phyloP scores from a whole-genome alignment of 2,888 invertebrate species.

The Allolobophora icterica region DNA sequence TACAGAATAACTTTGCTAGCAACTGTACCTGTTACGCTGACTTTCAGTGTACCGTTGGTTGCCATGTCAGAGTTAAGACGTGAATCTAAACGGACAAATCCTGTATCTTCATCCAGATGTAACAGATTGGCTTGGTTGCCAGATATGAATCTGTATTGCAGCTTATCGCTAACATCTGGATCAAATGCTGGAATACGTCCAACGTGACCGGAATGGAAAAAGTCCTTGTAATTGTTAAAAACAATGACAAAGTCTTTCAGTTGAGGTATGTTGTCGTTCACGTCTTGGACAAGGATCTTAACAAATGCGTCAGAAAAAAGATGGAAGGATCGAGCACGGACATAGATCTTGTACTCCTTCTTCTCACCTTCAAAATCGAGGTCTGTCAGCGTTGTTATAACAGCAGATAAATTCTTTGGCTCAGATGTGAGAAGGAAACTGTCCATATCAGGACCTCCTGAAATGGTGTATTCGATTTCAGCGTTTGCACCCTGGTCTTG shows the following conservation, averaged over 20 bases:
- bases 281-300: conserved; percentile 86
- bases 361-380: conserved; percentile 93
- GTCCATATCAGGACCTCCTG: conserved; percentile 81
- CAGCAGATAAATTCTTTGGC: conserved; percentile 76
- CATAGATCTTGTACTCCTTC: conserved; percentile 81
- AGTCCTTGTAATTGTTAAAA: conserved; percentile 92
- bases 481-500: conserved; percentile 92
- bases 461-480: conserved; percentile 90
- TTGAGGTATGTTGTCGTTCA: conserved; percentile 89
- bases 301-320: conserved; percentile 86
- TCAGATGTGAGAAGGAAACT: conserved; percentile 48
- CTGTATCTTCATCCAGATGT: conserved; percentile 81
- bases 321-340: conserved; percentile 89
- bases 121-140: conserved; percentile 92
- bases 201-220: conserved; percentile 89
- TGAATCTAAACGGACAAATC: conserved; percentile 85
- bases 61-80: conserved; percentile 94
- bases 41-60: conserved; percentile 88
- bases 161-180: conserved; percentile 79
- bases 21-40: conserved; percentile 79
- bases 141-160: conserved; percentile 82
- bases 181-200: conserved; percentile 91
- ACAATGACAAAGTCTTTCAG: conserved; percentile 89
- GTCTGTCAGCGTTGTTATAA: conserved; percentile 85
- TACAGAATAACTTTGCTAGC: too few relatives aligned